Evolutionary conservation across 92 coral and sea anemone species (phyloP).

Genomic region (Blastomussa wellsi): DNA sequence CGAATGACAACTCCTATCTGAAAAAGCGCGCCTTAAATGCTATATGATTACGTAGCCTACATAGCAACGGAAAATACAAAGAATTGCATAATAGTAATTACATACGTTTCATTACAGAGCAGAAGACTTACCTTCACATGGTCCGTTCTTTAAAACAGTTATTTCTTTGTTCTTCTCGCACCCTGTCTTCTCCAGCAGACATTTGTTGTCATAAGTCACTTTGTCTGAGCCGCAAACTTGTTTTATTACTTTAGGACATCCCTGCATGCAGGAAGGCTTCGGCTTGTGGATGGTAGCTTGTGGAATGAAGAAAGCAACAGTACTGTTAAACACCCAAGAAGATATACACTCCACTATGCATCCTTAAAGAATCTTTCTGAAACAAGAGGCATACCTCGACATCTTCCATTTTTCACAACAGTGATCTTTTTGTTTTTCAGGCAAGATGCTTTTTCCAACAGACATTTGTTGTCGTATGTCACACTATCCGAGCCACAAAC

Average conservation of each 20-base stretch:
- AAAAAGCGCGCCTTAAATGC: too few relatives aligned
- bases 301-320: too few relatives aligned
- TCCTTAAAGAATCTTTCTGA: too few relatives aligned
- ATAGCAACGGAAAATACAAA: too few relatives aligned
- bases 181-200: conserved; percentile 57
- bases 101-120: too few relatives aligned
- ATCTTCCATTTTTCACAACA: conserved; percentile 48
- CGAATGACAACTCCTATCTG: too few relatives aligned
- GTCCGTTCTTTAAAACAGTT: conserved; percentile 46
- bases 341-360: too few relatives aligned
- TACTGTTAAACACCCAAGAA: too few relatives aligned
- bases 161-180: conserved; percentile 54
- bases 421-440: conserved; percentile 33
- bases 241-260: conserved; percentile 38
- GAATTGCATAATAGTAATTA: too few relatives aligned
- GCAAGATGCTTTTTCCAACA: conserved; percentile 62
- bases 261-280: not conserved
- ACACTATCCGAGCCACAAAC: conserved; percentile 76
- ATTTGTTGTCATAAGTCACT: conserved; percentile 58
- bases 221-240: conserved; percentile 75
- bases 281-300: too few relatives aligned
- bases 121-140: conserved; percentile 5
- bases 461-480: conserved; percentile 63
- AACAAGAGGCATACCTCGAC: conserved; percentile 9
- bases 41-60: too few relatives aligned